Evolutionary conservation across 2,888 invertebrate species (phyloP).

Genomic region (Tricholauxania praeusta): DNA sequence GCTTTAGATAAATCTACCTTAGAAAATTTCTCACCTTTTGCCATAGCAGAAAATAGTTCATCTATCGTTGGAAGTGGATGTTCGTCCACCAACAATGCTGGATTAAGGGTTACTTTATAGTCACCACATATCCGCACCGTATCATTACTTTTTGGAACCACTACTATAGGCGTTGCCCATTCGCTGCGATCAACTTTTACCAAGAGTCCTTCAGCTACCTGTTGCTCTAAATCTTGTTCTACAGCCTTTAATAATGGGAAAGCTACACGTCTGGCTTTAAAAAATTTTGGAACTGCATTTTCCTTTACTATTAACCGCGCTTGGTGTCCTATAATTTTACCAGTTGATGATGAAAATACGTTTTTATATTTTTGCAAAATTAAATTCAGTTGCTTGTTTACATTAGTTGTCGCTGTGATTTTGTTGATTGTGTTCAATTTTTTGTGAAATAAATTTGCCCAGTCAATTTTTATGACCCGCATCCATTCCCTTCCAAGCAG

Average conservation of each 20-base stretch:
- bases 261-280: too few relatives aligned
- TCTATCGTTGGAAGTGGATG: slow-evolving; percentile 53
- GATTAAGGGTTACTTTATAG: slow-evolving; percentile 53
- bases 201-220: slow-evolving; percentile 41
- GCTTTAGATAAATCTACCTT: slow-evolving; percentile 58
- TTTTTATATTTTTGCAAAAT: slow-evolving; percentile 33
- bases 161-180: slow-evolving; percentile 58
- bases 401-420: background rate
- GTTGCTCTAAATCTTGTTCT: slow-evolving; percentile 45
- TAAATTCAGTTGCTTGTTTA: background rate
- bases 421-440: background rate
- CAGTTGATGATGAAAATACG: slow-evolving; percentile 38
- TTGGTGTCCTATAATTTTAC: slow-evolving; percentile 32
- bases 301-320: slow-evolving; percentile 46
- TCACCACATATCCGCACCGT: slow-evolving; percentile 50
- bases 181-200: slow-evolving; percentile 50
- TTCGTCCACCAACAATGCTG: slow-evolving; percentile 48
- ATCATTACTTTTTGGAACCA: slow-evolving; percentile 52
- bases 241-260: slow-evolving; percentile 46
- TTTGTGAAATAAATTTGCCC: slow-evolving; percentile 16
- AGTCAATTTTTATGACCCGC: slow-evolving; percentile 38
- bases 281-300: too few relatives aligned
- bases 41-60: slow-evolving; percentile 50
- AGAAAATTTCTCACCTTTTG: slow-evolving; percentile 48
- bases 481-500: slow-evolving; percentile 44